Evolutionary conservation across 2,888 invertebrate species (phyloP), one percentile per base, ranked within the genome.

Genomic region (Oscheius sp.): DNA sequence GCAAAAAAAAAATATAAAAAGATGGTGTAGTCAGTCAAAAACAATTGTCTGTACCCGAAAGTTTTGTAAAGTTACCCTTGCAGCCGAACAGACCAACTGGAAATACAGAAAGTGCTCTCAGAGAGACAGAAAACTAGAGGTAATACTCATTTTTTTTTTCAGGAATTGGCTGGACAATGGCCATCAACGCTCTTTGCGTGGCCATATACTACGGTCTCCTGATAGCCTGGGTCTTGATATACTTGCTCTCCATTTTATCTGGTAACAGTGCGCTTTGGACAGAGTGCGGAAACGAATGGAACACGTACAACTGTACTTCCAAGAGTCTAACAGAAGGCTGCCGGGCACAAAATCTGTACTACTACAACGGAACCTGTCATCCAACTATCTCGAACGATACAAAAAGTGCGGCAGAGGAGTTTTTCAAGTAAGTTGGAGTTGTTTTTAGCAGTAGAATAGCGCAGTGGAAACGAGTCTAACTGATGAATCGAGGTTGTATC

Each of bases 181-280:
- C 96, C 80, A 93, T 96, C 90, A 94, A 96, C 90, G 96, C 96
- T 82, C 95, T 96, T 91, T 91, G 96, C 89, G 94, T 96, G 93
- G 95, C 95, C 84, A 95, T 96, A 70, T 96, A 96, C 91, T 96
- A 96, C 91, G 95, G 95, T 90, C 95, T 96, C 84, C 94, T 96
- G 90, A 95, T 96, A 90, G 94, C 95, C 77, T 96, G 96, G 92
- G 93, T 95, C 70, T 93, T 96, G 87, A 95, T 94, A 90, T 96
- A 96, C 91, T 72, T 80, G 63, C 58, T 55, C 1, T 68, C 63
- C 13, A 65, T 80, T 32, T 37, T 73, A 4, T 63, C 32, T 37
- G 75, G 74, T 0, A 72, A 76, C 29, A 75, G 70, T n/a, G 13
- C 13, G 2, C 5, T 35, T 2, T 80, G 80, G 80, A 77, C 65